A percentile compares a stretch with the other conserved stretches of the same genome.
Evolutionary conservation across 2,113 vertebrate genomes (phyloP).

Genomic region (Apodemus sylvaticus): DNA sequence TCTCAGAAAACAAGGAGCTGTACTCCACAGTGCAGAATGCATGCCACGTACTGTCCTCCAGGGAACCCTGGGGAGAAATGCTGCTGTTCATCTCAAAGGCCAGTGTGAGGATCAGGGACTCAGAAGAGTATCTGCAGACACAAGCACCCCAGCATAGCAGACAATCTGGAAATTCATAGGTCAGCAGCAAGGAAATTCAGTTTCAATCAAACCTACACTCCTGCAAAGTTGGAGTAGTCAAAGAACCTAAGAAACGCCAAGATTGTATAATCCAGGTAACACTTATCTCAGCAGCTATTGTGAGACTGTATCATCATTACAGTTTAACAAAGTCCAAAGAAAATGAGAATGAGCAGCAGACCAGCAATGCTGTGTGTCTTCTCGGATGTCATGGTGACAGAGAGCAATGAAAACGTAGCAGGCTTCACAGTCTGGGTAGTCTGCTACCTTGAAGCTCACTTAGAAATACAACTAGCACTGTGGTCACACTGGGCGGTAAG

Average conservation of each 20-base stretch:
- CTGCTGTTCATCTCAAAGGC: slow-evolving; percentile 17
- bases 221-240: not conserved
- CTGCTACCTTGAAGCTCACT: not conserved
- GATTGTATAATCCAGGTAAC: not conserved
- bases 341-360: not conserved
- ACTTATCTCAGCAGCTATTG: not conserved
- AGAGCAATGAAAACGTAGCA: not conserved
- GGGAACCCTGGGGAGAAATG: slow-evolving; percentile 41
- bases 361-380: not conserved
- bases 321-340: slow-evolving; percentile 17
- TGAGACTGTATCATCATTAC: not conserved
- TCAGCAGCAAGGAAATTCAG: not conserved
- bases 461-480: not conserved
- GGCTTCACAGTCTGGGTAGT: not conserved
- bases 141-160: not conserved
- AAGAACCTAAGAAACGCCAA: not conserved
- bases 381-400: not conserved
- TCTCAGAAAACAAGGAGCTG: slow-evolving; percentile 27
- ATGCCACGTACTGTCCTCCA: not conserved
- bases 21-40: not conserved
- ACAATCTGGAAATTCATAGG: not conserved
- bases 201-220: not conserved
- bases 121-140: not conserved
- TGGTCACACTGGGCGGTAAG: too few species aligned
- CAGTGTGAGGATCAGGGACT: not conserved